These are phyloP conservation scores for Drosophila sechellia DNA, from an alignment of 1,140 invertebrate genomes.

Conservation along the genomic window DNA sequence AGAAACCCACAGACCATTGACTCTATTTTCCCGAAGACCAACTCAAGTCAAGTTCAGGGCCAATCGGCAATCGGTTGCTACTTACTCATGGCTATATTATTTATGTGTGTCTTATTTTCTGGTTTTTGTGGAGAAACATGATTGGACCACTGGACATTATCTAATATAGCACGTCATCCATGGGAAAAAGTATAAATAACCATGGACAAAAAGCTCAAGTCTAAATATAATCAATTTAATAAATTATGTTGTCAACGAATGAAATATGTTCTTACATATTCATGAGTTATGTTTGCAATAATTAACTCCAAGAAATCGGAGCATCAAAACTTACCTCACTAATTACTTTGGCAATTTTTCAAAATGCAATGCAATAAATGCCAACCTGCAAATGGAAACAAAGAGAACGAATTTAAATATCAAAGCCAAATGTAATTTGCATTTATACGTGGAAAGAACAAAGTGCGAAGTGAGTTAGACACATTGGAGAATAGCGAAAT, in stretches of 20 bases:
- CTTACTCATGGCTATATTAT: neutral
- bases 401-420: conserved; percentile 30
- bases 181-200: conserved; percentile 21
- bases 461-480: conserved; percentile 14
- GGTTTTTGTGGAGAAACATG: conserved; percentile 17
- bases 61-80: conserved; percentile 52
- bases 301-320: neutral
- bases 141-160: conserved; percentile 24
- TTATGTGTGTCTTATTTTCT: too few relatives aligned
- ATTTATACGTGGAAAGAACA: conserved; percentile 9
- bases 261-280: too few relatives aligned
- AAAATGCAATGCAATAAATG: conserved; percentile 27
- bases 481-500: conserved; percentile 10
- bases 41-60: conserved; percentile 77
- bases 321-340: conserved; percentile 29
- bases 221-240: conserved; percentile 37
- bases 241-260: conserved; percentile 29
- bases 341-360: conserved; percentile 31
- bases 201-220: conserved; percentile 36
- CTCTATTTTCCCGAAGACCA: conserved; percentile 59
- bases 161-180: conserved; percentile 38
- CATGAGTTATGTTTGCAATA: neutral
- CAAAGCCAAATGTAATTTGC: conserved; percentile 34
- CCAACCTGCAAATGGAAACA: conserved; percentile 45
- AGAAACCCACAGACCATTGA: conserved; percentile 46